A percentile compares a stretch with the other conserved stretches of the same genome.
Evolutionary conservation across 2,797 vertebrate genomes (phyloP).

Genomic region (Danio tinwini): DNA sequence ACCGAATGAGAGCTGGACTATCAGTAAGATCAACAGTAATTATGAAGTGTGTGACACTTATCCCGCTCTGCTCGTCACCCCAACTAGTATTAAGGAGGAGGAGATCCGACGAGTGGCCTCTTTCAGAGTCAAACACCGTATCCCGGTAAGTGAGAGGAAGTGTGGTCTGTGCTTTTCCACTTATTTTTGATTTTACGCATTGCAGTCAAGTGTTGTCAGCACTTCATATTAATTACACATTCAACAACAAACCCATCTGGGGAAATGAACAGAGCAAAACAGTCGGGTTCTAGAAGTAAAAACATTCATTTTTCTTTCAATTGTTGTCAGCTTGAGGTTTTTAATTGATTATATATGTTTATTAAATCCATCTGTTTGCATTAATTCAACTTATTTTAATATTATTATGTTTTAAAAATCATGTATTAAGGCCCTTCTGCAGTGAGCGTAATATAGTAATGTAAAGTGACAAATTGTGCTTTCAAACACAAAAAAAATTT

Average conservation of each 20-base stretch:
- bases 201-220: not conserved
- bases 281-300: too few relatives aligned
- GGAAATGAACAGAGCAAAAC: not conserved
- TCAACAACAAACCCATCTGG: not conserved
- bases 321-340: too few relatives aligned
- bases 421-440: too few relatives aligned
- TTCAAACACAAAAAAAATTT: too few relatives aligned
- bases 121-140: conserved; percentile 91
- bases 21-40: conserved; percentile 90
- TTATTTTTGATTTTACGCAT: not conserved
- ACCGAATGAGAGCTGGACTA: conserved; percentile 96
- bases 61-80: conserved; percentile 89
- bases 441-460: too few relatives aligned
- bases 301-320: too few relatives aligned
- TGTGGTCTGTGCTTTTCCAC: conserved; percentile 13
- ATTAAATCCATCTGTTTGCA: too few relatives aligned
- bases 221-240: not conserved
- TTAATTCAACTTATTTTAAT: too few relatives aligned
- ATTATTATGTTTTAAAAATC: too few relatives aligned
- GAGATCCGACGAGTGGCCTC: conserved; percentile 87
- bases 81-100: conserved; percentile 90
- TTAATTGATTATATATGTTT: too few relatives aligned
- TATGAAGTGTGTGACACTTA: conserved; percentile 96
- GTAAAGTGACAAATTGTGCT: too few relatives aligned
- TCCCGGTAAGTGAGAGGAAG: conserved; percentile 83